phyloP scores from a whole-genome alignment of 92 coral and sea anemone genomes.

The Scolanthus callimorphus region DNA sequence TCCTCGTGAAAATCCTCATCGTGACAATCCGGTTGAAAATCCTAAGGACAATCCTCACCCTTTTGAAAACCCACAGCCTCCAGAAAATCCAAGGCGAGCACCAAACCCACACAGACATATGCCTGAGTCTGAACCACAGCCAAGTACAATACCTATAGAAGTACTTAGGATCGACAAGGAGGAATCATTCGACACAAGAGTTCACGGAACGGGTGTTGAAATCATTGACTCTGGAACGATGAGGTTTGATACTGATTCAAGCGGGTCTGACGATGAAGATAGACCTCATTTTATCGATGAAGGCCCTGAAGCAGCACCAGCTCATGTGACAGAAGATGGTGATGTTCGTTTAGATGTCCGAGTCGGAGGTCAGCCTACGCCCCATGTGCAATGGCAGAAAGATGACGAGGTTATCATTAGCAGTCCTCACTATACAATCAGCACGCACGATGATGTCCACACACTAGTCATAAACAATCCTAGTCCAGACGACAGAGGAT shows the following conservation, averaged over 20 bases:
- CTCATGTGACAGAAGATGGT: slow-evolving; percentile 63
- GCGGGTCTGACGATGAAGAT: slow-evolving; percentile 17
- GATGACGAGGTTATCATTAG: slow-evolving; percentile 52
- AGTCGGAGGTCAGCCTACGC: slow-evolving; percentile 57
- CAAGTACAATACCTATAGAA: not conserved
- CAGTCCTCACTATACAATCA: slow-evolving; percentile 55
- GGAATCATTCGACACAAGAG: slow-evolving; percentile 18
- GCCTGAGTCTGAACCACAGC: not conserved
- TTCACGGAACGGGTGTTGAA: slow-evolving; percentile 24
- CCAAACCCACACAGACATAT: not conserved
- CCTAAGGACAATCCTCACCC: not conserved
- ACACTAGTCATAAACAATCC: slow-evolving; percentile 71
- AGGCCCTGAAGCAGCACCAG: slow-evolving; percentile 43
- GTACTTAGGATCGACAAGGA: slow-evolving; percentile 19
- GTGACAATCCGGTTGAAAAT: not conserved
- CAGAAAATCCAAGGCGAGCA: not conserved
- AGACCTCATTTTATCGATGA: slow-evolving; percentile 61
- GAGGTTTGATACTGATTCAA: slow-evolving; percentile 16
- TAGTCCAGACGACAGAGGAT: slow-evolving; percentile 66
- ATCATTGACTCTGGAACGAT: slow-evolving; percentile 45
- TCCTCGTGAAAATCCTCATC: slow-evolving; percentile 25
- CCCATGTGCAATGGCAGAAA: slow-evolving; percentile 70
- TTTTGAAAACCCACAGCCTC: not conserved
- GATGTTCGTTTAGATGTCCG: slow-evolving; percentile 79
- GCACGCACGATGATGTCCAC: slow-evolving; percentile 55